phyloP scores from a whole-genome alignment of 1,140 invertebrate species.

The Drosophila obscura region DNA sequence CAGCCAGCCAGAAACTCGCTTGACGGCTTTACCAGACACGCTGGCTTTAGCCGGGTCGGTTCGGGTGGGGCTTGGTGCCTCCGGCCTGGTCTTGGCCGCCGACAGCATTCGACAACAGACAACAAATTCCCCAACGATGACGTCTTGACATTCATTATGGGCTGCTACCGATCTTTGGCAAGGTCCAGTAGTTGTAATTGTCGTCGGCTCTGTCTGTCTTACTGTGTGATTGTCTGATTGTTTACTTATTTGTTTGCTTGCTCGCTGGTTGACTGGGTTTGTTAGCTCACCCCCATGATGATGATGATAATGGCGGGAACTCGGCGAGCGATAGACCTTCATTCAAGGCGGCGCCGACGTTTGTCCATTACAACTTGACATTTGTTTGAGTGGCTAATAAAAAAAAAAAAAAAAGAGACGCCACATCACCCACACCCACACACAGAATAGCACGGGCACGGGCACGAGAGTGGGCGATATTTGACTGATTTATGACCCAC shows the following conservation, averaged over 20 bases:
- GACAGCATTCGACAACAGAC: conserved; percentile 32
- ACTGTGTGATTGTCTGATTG: conserved; percentile 6
- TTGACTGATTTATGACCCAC: conserved; percentile 72
- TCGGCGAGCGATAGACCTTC: conserved; percentile 23
- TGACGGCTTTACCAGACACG: conserved; percentile 75
- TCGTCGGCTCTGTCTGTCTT: conserved; percentile 4
- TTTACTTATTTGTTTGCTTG: conserved; percentile 17
- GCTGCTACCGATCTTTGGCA: conserved; percentile 31
- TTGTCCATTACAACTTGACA: conserved; percentile 57
- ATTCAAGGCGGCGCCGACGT: conserved; percentile 29
- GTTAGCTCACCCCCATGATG: conserved; percentile 15
- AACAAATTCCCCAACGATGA: conserved; percentile 72
- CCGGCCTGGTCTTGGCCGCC: conserved; percentile 36
- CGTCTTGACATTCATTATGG: conserved; percentile 65
- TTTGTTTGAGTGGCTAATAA: conserved; percentile 66
- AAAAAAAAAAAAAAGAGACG: conserved; percentile 26
- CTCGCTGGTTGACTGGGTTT: conserved; percentile 19
- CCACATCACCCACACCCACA: conserved; percentile 50
- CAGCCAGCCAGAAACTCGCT: conserved; percentile 48
- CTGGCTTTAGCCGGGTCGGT: conserved; percentile 33
- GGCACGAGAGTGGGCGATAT: conserved; percentile 53
- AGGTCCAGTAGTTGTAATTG: conserved; percentile 42
- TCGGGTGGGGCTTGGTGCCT: conserved; percentile 29
- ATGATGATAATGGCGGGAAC: conserved; percentile 25
- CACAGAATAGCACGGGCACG: conserved; percentile 26